Percentiles rank a stretch among this genome's conserved stretches.
Conservation (phyloP, 2,113 vertebrate genomes). For the Mobula hypostoma region DNA sequence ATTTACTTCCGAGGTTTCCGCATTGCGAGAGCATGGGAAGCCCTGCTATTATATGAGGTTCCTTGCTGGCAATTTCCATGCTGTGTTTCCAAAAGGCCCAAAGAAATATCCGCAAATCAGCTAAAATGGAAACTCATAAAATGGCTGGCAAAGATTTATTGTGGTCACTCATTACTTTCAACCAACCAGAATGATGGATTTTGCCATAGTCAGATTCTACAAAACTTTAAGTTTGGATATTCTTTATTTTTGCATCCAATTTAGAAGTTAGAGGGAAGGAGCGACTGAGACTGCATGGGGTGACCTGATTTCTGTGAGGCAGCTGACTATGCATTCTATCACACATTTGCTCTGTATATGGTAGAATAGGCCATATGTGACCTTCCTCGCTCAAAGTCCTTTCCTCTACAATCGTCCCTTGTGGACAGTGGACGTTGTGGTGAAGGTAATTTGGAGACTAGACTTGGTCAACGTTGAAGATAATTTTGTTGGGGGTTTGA, state of each 20-base stretch:
- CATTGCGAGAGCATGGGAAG: not conserved
- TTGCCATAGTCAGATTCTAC: not conserved
- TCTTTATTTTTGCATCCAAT: no score
- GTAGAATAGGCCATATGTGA: no score
- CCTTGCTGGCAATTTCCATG: not conserved
- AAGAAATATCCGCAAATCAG: not conserved
- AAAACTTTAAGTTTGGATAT: no score
- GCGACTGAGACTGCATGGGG: not conserved
- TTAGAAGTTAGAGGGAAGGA: not conserved
- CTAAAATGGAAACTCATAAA: not conserved
- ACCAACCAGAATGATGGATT: not conserved
- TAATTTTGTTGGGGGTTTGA: no score
- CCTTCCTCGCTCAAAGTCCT: no score
- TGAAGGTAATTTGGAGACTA: not conserved
- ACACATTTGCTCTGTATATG: no score
- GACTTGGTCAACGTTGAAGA: no score
- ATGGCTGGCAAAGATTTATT: not conserved
- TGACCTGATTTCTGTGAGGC: no score
- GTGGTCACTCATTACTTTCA: not conserved
- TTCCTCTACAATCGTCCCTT: no score
- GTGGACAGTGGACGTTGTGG: not conserved
- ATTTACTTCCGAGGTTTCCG: not conserved
- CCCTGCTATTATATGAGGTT: not conserved
- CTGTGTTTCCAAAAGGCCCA: not conserved
- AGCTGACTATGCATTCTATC: no score